These are phyloP conservation scores for Bradypodion ventrale DNA, from an alignment of 2,797 vertebrate genomes.

Conservation along the genomic window DNA sequence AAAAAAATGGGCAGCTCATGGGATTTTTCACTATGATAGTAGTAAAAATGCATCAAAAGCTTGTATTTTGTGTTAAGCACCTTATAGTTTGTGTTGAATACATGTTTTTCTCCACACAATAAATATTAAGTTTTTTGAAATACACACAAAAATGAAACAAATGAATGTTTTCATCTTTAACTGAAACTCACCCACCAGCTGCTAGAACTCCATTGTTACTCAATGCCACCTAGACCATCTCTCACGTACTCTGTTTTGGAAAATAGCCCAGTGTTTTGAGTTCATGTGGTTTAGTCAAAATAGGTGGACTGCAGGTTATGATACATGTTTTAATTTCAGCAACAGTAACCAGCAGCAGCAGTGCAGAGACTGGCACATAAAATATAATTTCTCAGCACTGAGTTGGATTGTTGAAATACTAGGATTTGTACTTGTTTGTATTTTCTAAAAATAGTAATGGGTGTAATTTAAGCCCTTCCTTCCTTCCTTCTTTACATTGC, in stretches of 20 bases:
- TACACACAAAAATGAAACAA: no score
- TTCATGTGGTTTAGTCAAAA: neutral
- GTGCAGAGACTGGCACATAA: neutral
- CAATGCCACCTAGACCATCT: no score
- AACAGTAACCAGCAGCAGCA: neutral
- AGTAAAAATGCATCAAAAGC: no score
- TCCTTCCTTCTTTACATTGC: neutral
- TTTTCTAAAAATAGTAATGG: neutral
- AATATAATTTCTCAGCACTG: neutral
- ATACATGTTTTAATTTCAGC: neutral
- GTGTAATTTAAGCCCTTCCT: neutral
- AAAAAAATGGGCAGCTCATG: no score
- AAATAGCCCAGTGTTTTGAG: neutral
- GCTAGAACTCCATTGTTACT: neutral
- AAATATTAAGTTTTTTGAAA: no score
- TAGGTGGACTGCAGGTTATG: neutral
- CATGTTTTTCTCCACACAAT: no score
- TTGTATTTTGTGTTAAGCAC: no score
- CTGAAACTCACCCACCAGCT: neutral
- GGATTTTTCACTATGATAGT: no score
- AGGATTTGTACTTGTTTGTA: neutral
- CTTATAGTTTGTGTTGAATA: no score
- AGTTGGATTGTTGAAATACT: neutral
- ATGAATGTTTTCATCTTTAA: no score
- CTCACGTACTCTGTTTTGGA: neutral